Evolutionary conservation across 1,140 invertebrate genomes (phyloP).

Genomic region (Chionoecetes opilio): DNA sequence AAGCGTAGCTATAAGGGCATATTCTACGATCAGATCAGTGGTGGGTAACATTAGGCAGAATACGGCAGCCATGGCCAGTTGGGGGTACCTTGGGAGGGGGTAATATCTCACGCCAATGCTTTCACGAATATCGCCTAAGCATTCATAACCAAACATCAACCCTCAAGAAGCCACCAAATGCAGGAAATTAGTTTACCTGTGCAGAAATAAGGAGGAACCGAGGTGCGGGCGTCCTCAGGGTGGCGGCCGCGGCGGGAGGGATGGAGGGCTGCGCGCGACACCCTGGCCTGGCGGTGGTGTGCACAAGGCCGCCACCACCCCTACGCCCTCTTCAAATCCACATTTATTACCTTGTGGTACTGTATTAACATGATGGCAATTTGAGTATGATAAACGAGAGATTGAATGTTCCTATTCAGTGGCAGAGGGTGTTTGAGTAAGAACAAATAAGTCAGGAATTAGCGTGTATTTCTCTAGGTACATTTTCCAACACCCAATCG

Average conservation of each 20-base stretch:
- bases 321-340: background rate
- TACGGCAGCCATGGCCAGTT: too few relatives aligned
- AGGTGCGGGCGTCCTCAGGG: background rate
- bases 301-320: too few relatives aligned
- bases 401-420: background rate
- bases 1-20: too few relatives aligned
- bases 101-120: too few relatives aligned
- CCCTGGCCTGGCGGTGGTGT: background rate
- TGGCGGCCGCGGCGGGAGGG: background rate
- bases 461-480: background rate
- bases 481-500: background rate
- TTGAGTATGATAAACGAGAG: background rate
- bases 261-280: background rate
- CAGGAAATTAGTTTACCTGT: background rate
- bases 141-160: too few relatives aligned
- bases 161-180: too few relatives aligned
- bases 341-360: background rate
- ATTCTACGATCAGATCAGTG: too few relatives aligned
- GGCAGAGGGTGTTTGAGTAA: background rate
- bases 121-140: too few relatives aligned
- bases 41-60: too few relatives aligned
- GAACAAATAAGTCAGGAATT: background rate
- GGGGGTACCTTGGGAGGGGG: too few relatives aligned
- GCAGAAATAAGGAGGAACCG: background rate
- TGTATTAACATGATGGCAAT: background rate